Conservation (phyloP, 2,888 invertebrate genomes). For the Alentia gelatinosa region DNA sequence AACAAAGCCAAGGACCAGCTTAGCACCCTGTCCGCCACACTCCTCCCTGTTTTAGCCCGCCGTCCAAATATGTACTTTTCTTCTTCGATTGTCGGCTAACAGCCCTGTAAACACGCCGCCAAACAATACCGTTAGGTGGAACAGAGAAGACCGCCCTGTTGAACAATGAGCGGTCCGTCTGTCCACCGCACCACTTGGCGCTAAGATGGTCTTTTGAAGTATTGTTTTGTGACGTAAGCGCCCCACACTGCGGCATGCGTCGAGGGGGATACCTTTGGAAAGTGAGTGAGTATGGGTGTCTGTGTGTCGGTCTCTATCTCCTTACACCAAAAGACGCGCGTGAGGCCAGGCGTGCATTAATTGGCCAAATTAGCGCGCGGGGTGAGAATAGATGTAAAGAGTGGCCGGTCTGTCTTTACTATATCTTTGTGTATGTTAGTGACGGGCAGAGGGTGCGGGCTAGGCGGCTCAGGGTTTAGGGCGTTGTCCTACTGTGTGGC, state of each 20-base stretch:
- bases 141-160: not conserved
- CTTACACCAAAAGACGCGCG: not conserved
- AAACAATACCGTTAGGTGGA: not conserved
- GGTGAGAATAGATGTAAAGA: not conserved
- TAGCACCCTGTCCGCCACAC: not conserved
- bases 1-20: not conserved
- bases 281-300: not conserved
- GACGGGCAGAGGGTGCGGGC: too few relatives aligned
- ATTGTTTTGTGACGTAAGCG: not conserved
- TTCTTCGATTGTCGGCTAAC: not conserved
- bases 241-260: not conserved
- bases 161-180: not conserved
- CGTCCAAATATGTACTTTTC: conserved; percentile 2
- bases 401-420: not conserved
- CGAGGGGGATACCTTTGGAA: not conserved
- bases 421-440: too few relatives aligned
- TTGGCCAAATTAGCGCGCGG: not conserved
- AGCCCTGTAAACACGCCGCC: not conserved
- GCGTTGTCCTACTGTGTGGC: not conserved
- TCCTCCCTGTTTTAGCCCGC: too few relatives aligned
- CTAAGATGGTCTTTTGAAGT: conserved; percentile 2
- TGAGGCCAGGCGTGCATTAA: not conserved
- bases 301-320: not conserved
- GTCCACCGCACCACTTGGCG: not conserved
- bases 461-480: not conserved